A percentile compares a stretch with the other conserved stretches of the same genome.
Conservation (phyloP, 2,113 vertebrate genomes). For the Plecotus auritus region DNA sequence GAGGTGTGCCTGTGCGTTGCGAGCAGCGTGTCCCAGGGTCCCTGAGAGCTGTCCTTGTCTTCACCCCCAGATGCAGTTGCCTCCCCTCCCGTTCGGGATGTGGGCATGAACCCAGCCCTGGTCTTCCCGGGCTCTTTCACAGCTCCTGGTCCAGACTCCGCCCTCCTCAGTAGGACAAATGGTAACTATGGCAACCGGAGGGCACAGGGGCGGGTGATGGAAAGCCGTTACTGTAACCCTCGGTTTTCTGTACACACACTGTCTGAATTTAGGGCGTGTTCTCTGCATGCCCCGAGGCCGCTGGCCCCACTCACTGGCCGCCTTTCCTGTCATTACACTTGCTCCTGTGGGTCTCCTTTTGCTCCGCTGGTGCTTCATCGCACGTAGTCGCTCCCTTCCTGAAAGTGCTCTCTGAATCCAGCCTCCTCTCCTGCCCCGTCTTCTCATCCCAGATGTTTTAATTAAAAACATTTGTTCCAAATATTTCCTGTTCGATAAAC, state of each 20-base stretch:
- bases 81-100: slow-evolving; percentile 89
- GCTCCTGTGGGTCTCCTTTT: neutral
- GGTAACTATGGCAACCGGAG: slow-evolving; percentile 54
- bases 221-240: neutral
- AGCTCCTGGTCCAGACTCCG: slow-evolving; percentile 51
- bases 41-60: neutral
- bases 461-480: neutral
- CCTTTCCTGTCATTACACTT: neutral
- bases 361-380: neutral
- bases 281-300: neutral
- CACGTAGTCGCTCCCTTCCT: neutral
- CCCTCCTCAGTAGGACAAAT: fast-evolving
- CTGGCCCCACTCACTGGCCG: neutral
- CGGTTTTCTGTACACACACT: neutral
- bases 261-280: neutral
- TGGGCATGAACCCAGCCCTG: slow-evolving; percentile 74
- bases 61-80: slow-evolving; percentile 80
- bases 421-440: neutral
- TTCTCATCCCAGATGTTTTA: neutral
- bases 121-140: slow-evolving; percentile 56
- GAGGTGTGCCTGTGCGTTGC: fast-evolving
- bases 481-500: neutral
- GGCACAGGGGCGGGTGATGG: fast-evolving
- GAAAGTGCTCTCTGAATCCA: neutral
- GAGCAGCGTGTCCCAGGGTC: neutral